A percentile compares a stretch with the other conserved stretches of the same genome.
Conservation (phyloP, 2,888 invertebrate species). For the Eudemis profundana region DNA sequence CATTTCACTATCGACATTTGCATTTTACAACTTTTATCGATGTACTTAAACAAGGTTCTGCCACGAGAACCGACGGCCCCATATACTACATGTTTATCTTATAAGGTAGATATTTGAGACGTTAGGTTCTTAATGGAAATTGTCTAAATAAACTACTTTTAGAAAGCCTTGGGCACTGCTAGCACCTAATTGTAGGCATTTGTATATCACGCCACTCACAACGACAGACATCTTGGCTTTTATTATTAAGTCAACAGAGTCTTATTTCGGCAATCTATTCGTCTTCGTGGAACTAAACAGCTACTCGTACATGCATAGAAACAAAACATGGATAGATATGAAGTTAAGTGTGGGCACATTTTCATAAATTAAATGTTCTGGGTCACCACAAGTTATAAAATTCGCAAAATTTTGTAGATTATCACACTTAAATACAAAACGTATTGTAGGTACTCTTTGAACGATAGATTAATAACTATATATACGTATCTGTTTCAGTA, state of each 20-base stretch:
- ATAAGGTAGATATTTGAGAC: constrained; percentile 55
- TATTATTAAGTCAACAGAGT: neutral
- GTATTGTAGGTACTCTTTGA: too few relatives aligned
- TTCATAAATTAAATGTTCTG: too few relatives aligned
- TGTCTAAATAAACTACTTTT: neutral
- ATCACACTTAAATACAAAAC: too few relatives aligned
- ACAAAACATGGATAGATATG: too few relatives aligned
- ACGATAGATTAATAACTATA: too few relatives aligned
- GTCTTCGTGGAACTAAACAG: neutral
- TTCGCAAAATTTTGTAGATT: too few relatives aligned
- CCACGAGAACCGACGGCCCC: constrained; percentile 66
- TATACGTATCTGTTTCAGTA: too few relatives aligned
- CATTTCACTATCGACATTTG: constrained; percentile 80
- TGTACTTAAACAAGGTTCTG: constrained; percentile 74
- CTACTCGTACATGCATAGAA: too few relatives aligned
- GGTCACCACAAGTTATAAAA: too few relatives aligned
- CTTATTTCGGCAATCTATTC: neutral
- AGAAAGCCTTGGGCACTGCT: neutral
- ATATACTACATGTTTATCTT: constrained; percentile 66
- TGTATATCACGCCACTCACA: neutral
- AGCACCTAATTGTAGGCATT: neutral
- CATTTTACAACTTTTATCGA: constrained; percentile 83
- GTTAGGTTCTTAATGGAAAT: constrained; percentile 54
- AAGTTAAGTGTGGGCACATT: too few relatives aligned
- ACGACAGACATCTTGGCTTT: neutral